Conservation (phyloP, 1,140 invertebrate genomes). For the Cydia amplana region DNA sequence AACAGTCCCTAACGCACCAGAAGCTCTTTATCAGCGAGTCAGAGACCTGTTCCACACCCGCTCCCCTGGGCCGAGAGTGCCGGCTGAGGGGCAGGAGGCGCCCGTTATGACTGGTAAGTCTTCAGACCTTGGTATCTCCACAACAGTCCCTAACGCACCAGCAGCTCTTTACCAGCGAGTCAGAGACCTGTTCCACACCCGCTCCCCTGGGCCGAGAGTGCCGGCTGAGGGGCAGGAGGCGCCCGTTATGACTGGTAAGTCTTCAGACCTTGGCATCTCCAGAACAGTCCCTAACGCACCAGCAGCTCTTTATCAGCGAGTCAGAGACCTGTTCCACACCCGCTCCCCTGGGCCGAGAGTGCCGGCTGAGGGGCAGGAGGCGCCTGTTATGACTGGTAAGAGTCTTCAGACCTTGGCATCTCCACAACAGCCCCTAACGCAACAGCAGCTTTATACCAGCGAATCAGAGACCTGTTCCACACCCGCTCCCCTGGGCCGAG, state of each 20-base stretch:
- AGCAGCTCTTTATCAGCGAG: conserved; percentile 50
- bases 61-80: conserved; percentile 63
- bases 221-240: conserved; percentile 70
- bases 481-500: conserved; percentile 64
- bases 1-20: neutral
- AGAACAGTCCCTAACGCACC: too few species aligned
- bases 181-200: conserved; percentile 85
- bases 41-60: conserved; percentile 85
- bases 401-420: neutral
- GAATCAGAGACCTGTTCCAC: conserved; percentile 86
- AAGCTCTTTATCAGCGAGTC: conserved; percentile 56
- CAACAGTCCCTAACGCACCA: too few species aligned
- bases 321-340: conserved; percentile 78
- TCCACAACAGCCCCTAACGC: too few species aligned
- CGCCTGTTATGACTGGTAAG: conserved; percentile 68
- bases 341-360: conserved; percentile 64
- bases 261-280: too few species aligned
- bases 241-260: conserved; percentile 65
- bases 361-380: conserved; percentile 68
- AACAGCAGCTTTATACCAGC: conserved; percentile 48
- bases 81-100: conserved; percentile 68
- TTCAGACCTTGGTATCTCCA: too few species aligned
- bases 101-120: conserved; percentile 65
- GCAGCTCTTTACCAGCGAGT: conserved; percentile 55
- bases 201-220: conserved; percentile 63